These are phyloP conservation scores for Watsonalla binaria DNA, from an alignment of 2,888 invertebrate genomes.

Conservation along the genomic window DNA sequence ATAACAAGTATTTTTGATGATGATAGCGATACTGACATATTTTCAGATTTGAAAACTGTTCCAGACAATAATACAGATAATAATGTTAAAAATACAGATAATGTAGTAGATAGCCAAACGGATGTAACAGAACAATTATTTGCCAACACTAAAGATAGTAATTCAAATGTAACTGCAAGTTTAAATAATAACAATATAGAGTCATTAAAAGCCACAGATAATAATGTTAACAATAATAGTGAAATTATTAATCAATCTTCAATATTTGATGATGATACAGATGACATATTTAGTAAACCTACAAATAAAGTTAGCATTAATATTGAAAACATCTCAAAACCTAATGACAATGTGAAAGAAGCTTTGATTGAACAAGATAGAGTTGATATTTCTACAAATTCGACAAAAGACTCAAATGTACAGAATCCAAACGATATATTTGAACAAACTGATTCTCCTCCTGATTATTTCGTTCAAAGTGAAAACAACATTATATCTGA, in stretches of 20 bases:
- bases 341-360: too few relatives aligned
- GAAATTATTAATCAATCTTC: background rate
- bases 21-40: conserved; percentile 45
- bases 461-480: background rate
- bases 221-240: conserved; percentile 5
- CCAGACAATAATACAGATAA: background rate
- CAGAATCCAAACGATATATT: background rate
- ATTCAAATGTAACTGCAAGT: background rate
- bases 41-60: conserved; percentile 20
- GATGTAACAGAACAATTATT: conserved; percentile 27
- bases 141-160: conserved; percentile 7
- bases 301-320: background rate
- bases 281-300: conserved; percentile 1
- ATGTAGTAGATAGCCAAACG: background rate
- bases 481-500: background rate
- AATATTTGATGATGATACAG: background rate
- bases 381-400: too few relatives aligned
- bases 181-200: conserved; percentile 1
- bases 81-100: background rate
- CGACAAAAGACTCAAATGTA: conserved; percentile 8
- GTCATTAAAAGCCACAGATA: conserved; percentile 4
- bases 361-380: too few relatives aligned
- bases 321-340: too few relatives aligned
- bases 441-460: background rate
- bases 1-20: conserved; percentile 41